These are phyloP conservation scores for Ypsolopha sequella DNA, from an alignment of 2,888 invertebrate genomes.

Conservation along the genomic window DNA sequence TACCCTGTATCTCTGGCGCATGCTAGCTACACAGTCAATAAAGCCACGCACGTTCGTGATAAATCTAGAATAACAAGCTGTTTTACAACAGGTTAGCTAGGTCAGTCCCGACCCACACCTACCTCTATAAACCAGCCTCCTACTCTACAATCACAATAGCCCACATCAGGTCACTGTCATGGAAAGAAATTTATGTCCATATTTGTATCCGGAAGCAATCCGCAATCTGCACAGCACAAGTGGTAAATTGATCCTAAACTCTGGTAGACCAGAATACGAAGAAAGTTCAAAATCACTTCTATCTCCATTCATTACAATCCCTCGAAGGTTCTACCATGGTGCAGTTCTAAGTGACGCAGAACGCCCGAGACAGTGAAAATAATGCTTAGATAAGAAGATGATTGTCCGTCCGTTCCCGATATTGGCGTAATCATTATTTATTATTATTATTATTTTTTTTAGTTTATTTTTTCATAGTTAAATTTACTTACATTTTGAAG, in stretches of 20 bases:
- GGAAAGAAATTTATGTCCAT: not conserved
- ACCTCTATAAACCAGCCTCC: too few species aligned
- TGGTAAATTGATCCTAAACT: not conserved
- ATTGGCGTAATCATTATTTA: not conserved
- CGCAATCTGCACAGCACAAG: not conserved
- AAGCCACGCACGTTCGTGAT: too few species aligned
- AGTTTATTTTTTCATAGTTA: too few species aligned
- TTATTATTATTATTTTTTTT: too few species aligned
- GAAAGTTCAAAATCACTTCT: not conserved
- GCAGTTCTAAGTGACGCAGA: not conserved
- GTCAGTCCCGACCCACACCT: not conserved
- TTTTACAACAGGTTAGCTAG: not conserved
- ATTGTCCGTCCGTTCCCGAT: not conserved
- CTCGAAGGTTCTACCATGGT: not conserved
- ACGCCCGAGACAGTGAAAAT: not conserved
- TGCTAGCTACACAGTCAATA: not conserved
- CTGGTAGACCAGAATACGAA: not conserved
- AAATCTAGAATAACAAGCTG: too few species aligned
- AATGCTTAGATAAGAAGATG: not conserved
- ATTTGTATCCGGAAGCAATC: not conserved
- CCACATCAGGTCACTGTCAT: not conserved
- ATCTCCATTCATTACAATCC: not conserved
- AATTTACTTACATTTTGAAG: too few species aligned
- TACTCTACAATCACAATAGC: not conserved
- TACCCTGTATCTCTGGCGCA: too few species aligned